Conservation (phyloP, 2,113 vertebrate species). For the Sardina pilchardus region DNA sequence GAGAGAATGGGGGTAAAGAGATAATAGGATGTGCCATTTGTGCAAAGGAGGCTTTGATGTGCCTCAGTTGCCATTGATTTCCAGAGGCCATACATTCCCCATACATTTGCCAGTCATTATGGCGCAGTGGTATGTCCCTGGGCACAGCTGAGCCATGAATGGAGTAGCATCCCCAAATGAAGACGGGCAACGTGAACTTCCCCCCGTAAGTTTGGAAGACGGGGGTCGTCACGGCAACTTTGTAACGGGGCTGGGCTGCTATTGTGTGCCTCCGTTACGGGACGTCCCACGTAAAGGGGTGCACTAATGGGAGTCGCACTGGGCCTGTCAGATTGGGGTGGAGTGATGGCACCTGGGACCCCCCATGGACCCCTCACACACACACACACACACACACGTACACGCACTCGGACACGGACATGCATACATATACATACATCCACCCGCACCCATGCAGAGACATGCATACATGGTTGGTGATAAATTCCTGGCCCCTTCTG, state of each 20-base stretch:
- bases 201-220: constrained; percentile 38
- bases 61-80: constrained; percentile 41
- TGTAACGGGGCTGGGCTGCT: constrained; percentile 54
- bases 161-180: constrained; percentile 59
- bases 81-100: constrained; percentile 21
- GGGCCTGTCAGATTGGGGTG: constrained; percentile 66
- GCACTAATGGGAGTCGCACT: constrained; percentile 72
- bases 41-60: constrained; percentile 1
- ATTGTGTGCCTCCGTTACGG: constrained; percentile 58
- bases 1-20: neutral
- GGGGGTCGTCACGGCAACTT: constrained; percentile 75
- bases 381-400: constrained; percentile 32
- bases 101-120: constrained; percentile 38
- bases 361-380: constrained; percentile 6
- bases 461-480: constrained; percentile 40
- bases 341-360: constrained; percentile 61
- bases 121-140: constrained; percentile 45
- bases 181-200: constrained; percentile 43
- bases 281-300: constrained; percentile 44
- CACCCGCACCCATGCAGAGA: constrained; percentile 16
- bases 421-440: constrained; percentile 15
- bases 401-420: constrained; percentile 26
- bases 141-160: constrained; percentile 71
- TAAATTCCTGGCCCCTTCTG: constrained; percentile 35
- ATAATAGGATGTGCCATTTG: neutral